Evolutionary conservation across 2,888 invertebrate genomes (phyloP), one percentile per base, ranked within the genome.

Genomic region (Lasioglossum figueresi): DNA sequence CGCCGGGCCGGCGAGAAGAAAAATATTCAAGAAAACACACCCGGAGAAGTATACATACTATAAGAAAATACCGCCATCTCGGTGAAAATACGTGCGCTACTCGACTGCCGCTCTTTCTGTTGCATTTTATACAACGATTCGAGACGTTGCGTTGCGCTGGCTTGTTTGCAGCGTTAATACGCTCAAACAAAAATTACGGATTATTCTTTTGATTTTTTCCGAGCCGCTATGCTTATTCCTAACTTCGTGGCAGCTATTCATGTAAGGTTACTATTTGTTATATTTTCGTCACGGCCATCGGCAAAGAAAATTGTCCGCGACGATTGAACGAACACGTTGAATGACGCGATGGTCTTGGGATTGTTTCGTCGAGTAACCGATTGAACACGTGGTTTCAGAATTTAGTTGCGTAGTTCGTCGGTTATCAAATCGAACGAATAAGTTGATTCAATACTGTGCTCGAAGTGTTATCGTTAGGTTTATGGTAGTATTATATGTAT

Each of bases 11-110:
- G 45, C 52, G 27, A 72, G n/a, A 71, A 16, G 14, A 70, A 71
- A 83, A 84, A 84, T 84, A 37, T 84, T 83, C 75, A 48, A 63
- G 78, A 31, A 56, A 83, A 84, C 66, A 76, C 37, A 48, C 6
- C 43, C 12, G 75, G 31, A 37, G 63, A 75, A 45, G 63, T 31
- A 66, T 48, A 45, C 66, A 56, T 48, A 52, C 66, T 23, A 34
- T 31, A 48, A 76, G 37, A 45, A 56, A 71, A 48, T 59, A 52
- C 52, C 4, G 37, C 2, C 6, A 19, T 40, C 48, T 71, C 52
- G 23, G 37, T 56, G 14, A 37, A 63, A 34, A 52, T 70, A 74
- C 16, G 5, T 45, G 45, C 45, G 16, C 27, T 66, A 72, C 37
- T 52, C 19, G 34, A 45, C n/a, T 34, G 27, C 31, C 10, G 34